Base-by-base conservation (phyloP, 2,888 invertebrate species). In the Chymomyza fuscimana region DNA sequence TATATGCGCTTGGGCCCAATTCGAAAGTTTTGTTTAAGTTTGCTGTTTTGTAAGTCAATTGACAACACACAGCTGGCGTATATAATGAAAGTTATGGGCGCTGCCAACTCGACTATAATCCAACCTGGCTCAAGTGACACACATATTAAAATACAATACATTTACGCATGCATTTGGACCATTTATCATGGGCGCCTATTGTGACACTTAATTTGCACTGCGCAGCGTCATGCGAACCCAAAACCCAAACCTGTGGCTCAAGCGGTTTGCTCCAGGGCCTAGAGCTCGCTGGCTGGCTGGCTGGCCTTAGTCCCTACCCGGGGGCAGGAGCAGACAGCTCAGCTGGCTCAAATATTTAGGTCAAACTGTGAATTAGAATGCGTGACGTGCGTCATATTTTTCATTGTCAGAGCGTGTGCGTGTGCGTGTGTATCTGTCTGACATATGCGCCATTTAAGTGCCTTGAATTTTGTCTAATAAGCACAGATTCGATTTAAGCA, bases 351-450 rank as follows among this genome's bases (percentile, higher is more conserved):
- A 63, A 60, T 73, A 87, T 85, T 79, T 85, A 76, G 87, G 87
- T 85, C 82, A 85, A 65, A 85, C 70, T 76, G 71, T 59, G 71
- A 82, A 86, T 84, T 84, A 84, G 85, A 82, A 85, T 84, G 70
- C 76, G 73, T 66, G 72, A 60, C 76, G 63, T 58, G 63, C 50
- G 46, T 63, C 62, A 67, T 62, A 58, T 58, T 63, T 32, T 46
- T 10, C 29, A 10, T 62, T 32, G 15, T 15, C 32, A n/a, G 19
- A n/a, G 29, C 51, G 50, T 16, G 32, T 66, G 40, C 10, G 54
- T 16, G 61, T 58, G 56, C 22, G 51, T 58, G 19, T n/a, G 22
- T 62, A 52, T 59, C n/a, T 32, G 12, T 46, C 12, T 46, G 12
- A 46, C 12, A 46, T 0, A 46, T 46, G 40, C 12, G 12, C 40